Conservation (phyloP, 2,797 vertebrate species). For the Rhadinocentrus ornatus region DNA sequence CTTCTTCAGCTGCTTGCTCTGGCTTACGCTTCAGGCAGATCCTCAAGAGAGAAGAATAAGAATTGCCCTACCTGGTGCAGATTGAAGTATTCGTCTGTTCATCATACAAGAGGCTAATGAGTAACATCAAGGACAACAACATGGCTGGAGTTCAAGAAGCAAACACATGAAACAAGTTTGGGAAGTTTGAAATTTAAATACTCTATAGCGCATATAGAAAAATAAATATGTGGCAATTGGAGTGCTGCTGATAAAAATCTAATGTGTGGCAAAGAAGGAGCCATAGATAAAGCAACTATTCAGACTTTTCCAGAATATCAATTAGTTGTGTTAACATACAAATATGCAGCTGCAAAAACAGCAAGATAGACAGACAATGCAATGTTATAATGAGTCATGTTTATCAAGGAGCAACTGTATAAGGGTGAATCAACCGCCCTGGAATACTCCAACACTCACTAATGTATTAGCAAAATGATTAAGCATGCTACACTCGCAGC, state of each 20-base stretch:
- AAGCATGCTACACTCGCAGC: slow-evolving; percentile 46
- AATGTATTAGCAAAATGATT: slow-evolving; percentile 53
- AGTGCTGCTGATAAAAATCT: not conserved
- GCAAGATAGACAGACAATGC: slow-evolving; percentile 46
- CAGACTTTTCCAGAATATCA: slow-evolving; percentile 4
- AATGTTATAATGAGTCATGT: slow-evolving; percentile 62
- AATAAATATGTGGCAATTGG: not conserved
- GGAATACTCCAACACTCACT: slow-evolving; percentile 45
- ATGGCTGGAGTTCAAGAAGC: not conserved
- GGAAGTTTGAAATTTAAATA: not conserved
- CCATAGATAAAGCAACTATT: not conserved
- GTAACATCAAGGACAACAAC: not conserved
- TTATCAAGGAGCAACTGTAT: slow-evolving; percentile 52
- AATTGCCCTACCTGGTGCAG: not conserved
- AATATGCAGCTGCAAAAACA: slow-evolving; percentile 49
- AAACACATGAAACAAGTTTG: not conserved
- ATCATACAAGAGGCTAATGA: not conserved
- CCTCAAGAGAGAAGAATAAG: not conserved
- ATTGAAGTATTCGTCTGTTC: not conserved
- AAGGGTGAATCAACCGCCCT: slow-evolving; percentile 49
- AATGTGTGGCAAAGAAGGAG: not conserved
- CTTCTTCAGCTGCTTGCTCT: too few relatives aligned
- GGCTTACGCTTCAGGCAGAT: not conserved
- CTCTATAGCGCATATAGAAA: not conserved
- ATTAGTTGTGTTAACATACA: slow-evolving; percentile 13